phyloP scores from a whole-genome alignment of 23 tunicate genomes.

The Halocynthia roretzi region DNA sequence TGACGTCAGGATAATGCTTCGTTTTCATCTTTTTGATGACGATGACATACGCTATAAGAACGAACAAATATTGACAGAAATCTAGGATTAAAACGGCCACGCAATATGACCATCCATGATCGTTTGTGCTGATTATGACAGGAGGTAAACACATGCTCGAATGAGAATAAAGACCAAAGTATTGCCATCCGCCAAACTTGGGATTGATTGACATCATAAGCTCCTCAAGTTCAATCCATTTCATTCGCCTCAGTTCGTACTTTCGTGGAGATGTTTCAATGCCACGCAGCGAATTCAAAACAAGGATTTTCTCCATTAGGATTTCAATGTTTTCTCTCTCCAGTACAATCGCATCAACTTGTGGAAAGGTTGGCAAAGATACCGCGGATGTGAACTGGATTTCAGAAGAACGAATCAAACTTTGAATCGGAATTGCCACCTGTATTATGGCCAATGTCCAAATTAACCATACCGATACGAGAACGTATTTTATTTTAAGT shows the following conservation, averaged over 20 bases:
- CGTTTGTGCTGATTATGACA: neutral
- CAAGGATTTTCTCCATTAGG: no score
- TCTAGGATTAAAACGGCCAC: neutral
- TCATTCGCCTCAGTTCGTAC: neutral
- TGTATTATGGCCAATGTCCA: neutral
- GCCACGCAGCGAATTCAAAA: no score
- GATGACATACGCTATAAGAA: neutral
- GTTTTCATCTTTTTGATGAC: neutral
- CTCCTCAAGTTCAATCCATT: neutral
- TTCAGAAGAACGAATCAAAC: neutral
- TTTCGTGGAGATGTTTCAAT: no score
- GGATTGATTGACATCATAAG: neutral
- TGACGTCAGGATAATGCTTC: neutral
- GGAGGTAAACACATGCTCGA: constrained; percentile 9
- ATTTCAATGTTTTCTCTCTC: neutral
- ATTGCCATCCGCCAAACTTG: neutral
- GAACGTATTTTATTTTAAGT: no score
- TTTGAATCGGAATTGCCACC: no score
- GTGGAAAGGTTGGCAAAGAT: constrained; percentile 5
- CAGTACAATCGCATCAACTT: constrained; percentile 18
- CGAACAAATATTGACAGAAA: neutral
- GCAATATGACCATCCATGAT: neutral
- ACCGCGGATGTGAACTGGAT: neutral
- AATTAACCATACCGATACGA: no score
- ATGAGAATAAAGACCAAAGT: constrained; percentile 4